phyloP scores from a whole-genome alignment of 2,113 vertebrate genomes.

The Catharus fuscescens region DNA sequence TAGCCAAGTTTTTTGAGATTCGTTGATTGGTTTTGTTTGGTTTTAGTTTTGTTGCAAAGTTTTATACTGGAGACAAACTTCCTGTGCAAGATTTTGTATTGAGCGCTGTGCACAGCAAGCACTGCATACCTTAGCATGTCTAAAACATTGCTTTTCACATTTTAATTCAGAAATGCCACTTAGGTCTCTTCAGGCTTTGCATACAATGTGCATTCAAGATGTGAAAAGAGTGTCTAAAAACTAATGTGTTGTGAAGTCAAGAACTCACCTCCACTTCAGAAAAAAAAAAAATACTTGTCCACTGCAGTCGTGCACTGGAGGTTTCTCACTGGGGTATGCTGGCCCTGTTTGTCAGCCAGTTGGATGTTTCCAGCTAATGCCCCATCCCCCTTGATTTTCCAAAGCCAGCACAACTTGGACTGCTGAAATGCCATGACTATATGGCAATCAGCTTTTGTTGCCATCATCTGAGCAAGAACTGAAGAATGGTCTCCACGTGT shows the following conservation, averaged over 20 bases:
- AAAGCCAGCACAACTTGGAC: not conserved
- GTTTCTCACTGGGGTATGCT: fast-evolving
- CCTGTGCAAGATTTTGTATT: not conserved
- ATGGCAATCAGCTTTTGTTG: not conserved
- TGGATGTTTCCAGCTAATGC: not conserved
- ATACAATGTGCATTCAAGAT: not conserved
- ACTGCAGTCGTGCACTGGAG: too few species aligned
- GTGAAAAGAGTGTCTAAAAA: not conserved
- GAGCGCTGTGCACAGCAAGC: not conserved
- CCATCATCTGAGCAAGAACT: not conserved
- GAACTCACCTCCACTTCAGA: not conserved
- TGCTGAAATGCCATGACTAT: not conserved
- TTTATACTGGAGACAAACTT: not conserved
- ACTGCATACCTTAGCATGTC: not conserved
- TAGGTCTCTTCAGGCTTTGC: not conserved
- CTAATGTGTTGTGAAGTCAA: not conserved
- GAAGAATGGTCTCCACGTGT: not conserved
- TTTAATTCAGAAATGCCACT: not conserved
- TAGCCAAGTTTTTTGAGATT: not conserved
- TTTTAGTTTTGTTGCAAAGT: not conserved
- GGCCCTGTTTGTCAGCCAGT: not conserved
- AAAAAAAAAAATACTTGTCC: not conserved
- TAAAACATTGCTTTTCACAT: not conserved
- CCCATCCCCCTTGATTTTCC: fast-evolving
- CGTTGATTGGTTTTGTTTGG: not conserved